phyloP scores from a whole-genome alignment of 1,140 invertebrate genomes.

The Bombus sylvicola region DNA sequence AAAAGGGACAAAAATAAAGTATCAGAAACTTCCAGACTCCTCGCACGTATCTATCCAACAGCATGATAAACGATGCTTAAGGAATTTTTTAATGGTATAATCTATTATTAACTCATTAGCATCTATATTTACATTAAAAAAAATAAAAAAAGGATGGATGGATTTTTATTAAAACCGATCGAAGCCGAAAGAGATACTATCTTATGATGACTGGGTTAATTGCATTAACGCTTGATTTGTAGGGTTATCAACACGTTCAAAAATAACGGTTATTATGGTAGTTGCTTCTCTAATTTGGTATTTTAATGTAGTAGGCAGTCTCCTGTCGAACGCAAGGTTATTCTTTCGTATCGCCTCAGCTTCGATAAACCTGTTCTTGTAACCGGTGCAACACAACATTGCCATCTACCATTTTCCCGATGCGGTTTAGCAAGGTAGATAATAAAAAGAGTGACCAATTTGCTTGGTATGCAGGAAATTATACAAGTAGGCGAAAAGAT shows the following conservation, averaged over 20 bases:
- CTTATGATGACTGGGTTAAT: not conserved
- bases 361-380: constrained; percentile 12
- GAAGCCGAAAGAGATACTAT: not conserved
- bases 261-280: not conserved
- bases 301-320: not conserved
- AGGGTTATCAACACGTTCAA: not conserved
- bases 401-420: not conserved
- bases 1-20: not conserved
- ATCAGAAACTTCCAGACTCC: constrained; percentile 22
- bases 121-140: not conserved
- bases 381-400: not conserved
- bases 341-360: not conserved
- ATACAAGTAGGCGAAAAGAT: no score
- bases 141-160: not conserved
- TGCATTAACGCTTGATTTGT: not conserved
- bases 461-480: not conserved
- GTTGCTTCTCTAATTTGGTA: not conserved
- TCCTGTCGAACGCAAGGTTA: not conserved
- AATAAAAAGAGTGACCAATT: not conserved
- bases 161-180: not conserved
- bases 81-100: not conserved
- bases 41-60: not conserved
- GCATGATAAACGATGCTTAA: not conserved
- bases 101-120: not conserved
- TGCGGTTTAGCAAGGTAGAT: no score